A percentile compares a stretch with the other conserved stretches of the same genome.
Conservation (phyloP, 2,888 invertebrate genomes). For the Agriopis leucophaearia region DNA sequence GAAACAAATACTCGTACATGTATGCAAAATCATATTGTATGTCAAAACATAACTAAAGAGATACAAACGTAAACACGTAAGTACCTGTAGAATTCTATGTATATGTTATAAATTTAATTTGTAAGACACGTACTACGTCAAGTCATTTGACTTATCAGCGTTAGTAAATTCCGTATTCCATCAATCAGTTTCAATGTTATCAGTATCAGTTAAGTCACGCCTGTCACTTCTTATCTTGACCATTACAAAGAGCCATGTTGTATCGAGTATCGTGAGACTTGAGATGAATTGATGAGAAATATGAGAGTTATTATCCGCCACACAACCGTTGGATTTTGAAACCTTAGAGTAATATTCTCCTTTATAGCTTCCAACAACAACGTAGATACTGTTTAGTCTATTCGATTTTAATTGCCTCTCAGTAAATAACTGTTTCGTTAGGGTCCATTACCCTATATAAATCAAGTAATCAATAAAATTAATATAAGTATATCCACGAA, state of each 20-base stretch:
- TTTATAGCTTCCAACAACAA: conserved; percentile 16
- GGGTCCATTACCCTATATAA: not conserved
- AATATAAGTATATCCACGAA: too few species aligned
- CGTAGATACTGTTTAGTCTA: conserved; percentile 41
- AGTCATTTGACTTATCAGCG: conserved; percentile 27
- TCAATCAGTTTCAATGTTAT: conserved; percentile 45
- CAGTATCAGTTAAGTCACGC: conserved; percentile 47
- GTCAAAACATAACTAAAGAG: conserved; percentile 31
- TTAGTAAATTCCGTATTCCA: conserved; percentile 37
- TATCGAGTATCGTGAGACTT: conserved; percentile 33
- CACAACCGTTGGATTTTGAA: conserved; percentile 30
- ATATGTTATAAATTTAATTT: conserved; percentile 22
- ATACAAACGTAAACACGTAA: conserved; percentile 25
- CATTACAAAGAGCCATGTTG: conserved; percentile 40
- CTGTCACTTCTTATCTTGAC: conserved; percentile 45
- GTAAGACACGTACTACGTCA: conserved; percentile 36
- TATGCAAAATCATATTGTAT: conserved; percentile 37
- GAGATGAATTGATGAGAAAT: conserved; percentile 25
- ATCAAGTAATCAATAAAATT: conserved; percentile 5
- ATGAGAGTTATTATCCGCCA: conserved; percentile 22
- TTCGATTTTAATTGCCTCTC: conserved; percentile 6
- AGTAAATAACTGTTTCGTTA: too few species aligned
- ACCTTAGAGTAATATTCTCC: conserved; percentile 23
- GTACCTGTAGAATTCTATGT: conserved; percentile 12
- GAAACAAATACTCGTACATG: conserved; percentile 25